phyloP scores from a whole-genome alignment of 2,797 vertebrate genomes.

The Cuculus canorus region DNA sequence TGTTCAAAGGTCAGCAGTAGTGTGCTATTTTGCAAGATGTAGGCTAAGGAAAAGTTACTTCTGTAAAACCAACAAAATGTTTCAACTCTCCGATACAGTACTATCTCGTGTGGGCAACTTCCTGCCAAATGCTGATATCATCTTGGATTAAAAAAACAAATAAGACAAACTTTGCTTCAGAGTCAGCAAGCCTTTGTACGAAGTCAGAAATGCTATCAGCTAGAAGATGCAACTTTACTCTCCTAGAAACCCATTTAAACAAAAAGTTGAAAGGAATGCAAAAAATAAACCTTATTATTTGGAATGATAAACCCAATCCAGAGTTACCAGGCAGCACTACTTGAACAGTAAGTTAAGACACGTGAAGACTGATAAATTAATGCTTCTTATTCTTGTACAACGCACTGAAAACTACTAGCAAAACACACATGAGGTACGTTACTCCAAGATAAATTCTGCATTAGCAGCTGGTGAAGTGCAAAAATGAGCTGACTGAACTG shows the following conservation, averaged over 20 bases:
- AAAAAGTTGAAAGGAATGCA: neutral
- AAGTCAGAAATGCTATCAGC: conserved; percentile 49
- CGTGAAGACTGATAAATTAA: neutral
- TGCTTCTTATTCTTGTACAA: neutral
- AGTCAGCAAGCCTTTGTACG: conserved; percentile 51
- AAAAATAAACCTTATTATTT: conserved; percentile 25
- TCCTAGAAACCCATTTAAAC: neutral
- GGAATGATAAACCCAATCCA: conserved; percentile 19
- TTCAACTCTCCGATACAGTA: conserved; percentile 19
- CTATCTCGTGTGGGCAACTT: neutral
- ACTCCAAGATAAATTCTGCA: neutral
- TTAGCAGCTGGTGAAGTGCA: neutral
- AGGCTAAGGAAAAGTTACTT: conserved; percentile 64
- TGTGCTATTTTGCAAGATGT: conserved; percentile 62
- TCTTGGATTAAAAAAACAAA: conserved; percentile 73
- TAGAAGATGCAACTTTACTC: neutral
- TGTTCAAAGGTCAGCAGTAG: conserved; percentile 56
- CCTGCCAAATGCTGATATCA: conserved; percentile 65
- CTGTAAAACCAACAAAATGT: conserved; percentile 62
- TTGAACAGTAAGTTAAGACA: conserved; percentile 7
- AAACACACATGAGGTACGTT: neutral
- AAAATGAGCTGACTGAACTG: conserved; percentile 20
- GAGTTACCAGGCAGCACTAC: conserved; percentile 4
- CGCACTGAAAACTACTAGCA: neutral
- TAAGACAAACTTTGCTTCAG: conserved; percentile 52